These are phyloP conservation scores for Hippocampus comes DNA, from an alignment of 2,113 vertebrate species.

Conservation along the genomic window DNA sequence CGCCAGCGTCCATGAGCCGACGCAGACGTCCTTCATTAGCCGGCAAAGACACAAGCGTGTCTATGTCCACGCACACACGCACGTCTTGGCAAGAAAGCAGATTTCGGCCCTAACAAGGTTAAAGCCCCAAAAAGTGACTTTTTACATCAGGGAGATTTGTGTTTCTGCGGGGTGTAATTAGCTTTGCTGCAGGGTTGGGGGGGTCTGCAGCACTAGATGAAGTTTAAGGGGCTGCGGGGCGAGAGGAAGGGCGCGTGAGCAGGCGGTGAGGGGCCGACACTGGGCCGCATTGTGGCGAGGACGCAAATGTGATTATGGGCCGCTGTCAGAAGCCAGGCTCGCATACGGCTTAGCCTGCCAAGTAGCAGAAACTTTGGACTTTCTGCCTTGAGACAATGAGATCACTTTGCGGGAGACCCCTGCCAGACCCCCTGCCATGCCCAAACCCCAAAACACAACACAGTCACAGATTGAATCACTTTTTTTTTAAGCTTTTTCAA, in stretches of 20 bases:
- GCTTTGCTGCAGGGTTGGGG: slow-evolving; percentile 80
- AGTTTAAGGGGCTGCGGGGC: slow-evolving; percentile 60
- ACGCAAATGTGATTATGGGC: slow-evolving; percentile 99
- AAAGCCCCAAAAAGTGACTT: slow-evolving; percentile 91
- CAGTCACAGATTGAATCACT: background rate
- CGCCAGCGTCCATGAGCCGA: slow-evolving; percentile 33
- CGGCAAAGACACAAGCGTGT: slow-evolving; percentile 75
- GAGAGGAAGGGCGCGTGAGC: slow-evolving; percentile 37
- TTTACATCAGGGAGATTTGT: slow-evolving; percentile 99
- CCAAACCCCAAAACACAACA: slow-evolving; percentile 19
- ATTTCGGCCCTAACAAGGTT: slow-evolving; percentile 98
- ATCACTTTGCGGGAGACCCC: slow-evolving; percentile 73
- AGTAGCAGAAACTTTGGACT: slow-evolving; percentile 83
- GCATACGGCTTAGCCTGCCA: slow-evolving; percentile 94
- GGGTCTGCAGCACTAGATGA: slow-evolving; percentile 4
- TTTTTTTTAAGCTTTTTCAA: background rate
- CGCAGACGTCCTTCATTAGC: slow-evolving; percentile 62
- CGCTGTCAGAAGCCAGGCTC: slow-evolving; percentile 97
- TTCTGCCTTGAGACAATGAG: slow-evolving; percentile 86
- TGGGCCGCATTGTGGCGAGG: slow-evolving; percentile 93
- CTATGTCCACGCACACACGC: slow-evolving; percentile 75
- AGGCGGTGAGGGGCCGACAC: slow-evolving; percentile 74
- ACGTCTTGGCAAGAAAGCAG: slow-evolving; percentile 84
- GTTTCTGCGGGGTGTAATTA: slow-evolving; percentile 99
- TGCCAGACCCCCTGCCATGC: slow-evolving; percentile 20